phyloP scores from a whole-genome alignment of 2,888 invertebrate species.

The Biston stratarius region DNA sequence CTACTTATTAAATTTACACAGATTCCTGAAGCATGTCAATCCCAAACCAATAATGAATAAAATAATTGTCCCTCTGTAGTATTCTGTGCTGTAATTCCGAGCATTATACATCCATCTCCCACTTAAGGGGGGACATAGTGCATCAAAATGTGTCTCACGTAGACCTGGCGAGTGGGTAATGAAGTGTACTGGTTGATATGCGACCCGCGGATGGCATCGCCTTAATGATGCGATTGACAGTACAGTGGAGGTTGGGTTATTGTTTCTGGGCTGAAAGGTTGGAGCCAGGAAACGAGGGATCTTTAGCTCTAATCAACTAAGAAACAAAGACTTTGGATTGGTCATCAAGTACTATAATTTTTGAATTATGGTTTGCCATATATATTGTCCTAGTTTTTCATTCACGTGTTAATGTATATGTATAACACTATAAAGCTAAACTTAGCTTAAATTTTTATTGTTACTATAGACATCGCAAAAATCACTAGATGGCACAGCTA shows the following conservation, averaged over 20 bases:
- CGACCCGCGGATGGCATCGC: constrained; percentile 70
- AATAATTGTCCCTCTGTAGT: background rate
- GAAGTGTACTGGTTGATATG: constrained; percentile 80
- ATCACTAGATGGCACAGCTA: no score
- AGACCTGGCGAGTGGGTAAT: constrained; percentile 69
- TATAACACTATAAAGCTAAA: no score
- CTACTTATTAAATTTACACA: no score
- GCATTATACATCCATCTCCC: constrained; percentile 80
- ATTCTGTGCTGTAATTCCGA: constrained; percentile 58
- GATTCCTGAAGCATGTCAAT: no score
- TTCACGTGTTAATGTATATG: no score
- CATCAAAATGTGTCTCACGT: constrained; percentile 79
- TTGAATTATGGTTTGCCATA: no score
- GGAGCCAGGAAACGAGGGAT: constrained; percentile 59
- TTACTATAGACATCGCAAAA: no score
- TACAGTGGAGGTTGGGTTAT: constrained; percentile 76
- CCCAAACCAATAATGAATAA: no score
- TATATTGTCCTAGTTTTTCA: no score
- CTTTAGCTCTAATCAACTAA: background rate
- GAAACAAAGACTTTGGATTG: no score
- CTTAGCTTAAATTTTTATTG: no score
- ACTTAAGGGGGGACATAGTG: constrained; percentile 67
- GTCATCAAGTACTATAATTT: no score
- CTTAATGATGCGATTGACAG: constrained; percentile 84
- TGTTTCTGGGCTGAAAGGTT: constrained; percentile 71